Base-by-base conservation (phyloP, 2,113 vertebrate genomes). In the Notothenia coriiceps region DNA sequence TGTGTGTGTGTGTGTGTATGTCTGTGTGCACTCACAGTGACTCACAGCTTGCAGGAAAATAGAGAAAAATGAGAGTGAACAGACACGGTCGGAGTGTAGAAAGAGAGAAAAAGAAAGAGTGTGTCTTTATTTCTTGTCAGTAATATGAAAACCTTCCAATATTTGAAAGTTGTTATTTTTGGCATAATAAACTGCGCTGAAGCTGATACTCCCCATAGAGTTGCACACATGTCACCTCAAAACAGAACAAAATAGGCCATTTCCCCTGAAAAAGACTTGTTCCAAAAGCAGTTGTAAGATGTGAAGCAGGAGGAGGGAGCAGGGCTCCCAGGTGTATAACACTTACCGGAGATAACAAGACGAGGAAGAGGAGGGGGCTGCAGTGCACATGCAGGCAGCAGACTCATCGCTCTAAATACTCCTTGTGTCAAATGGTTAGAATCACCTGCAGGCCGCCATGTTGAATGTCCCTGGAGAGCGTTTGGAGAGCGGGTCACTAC, bases 191-290 rank as follows among this genome's bases (percentile, higher is more conserved):
- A 25, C 74, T 1, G 46, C 69, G 76, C 56, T 43, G 54, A 64
- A 83, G 80, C 85, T 75, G 51, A 69, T 55, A 33, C 47, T 77
- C 90, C 71, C 82, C 56, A 2, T 82, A 77, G 74, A 85, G 52
- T 43, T 25, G n/a, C 55, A 73, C 67, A 66, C 74, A 76, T 71
- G 85, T 82, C 77, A 81, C 63, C 60, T 49, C 62, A 64, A 89
- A 90, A 80, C 67, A 44, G 67, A 84, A 75, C 70, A 84, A 89
- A 92, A 86, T 80, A 80, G 79, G 62, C 74, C 9, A 59, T 86
- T 83, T 86, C 77, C 67, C 62, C 71, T 40, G 63, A 57, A 83
- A 84, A 91, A 79, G 68, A 84, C 59, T 74, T 29, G 65, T 86
- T 85, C 85, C 78, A 82, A 74, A 87, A 77, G 60, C 70, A 61